These are phyloP conservation scores for Gryon sp. DNA, from an alignment of 1,140 invertebrate species.

Conservation along the genomic window DNA sequence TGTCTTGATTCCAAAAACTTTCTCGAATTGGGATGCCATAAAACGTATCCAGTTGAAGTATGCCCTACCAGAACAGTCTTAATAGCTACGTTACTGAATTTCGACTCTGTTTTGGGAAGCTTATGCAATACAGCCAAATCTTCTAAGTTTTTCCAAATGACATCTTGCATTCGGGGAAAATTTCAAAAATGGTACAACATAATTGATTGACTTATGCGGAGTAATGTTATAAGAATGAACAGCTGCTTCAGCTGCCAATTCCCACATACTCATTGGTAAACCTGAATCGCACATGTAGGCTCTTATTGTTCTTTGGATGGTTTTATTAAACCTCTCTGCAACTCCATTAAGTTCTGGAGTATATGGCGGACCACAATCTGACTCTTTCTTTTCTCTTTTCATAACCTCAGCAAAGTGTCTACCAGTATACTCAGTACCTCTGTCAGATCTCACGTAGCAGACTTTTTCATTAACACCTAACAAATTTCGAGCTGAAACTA, in stretches of 20 bases:
- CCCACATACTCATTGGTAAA: conserved; percentile 65
- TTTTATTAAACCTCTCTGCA: conserved; percentile 64
- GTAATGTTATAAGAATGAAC: conserved; percentile 63
- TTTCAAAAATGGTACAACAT: conserved; percentile 54
- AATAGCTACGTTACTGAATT: conserved; percentile 7
- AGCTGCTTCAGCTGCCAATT: conserved; percentile 59
- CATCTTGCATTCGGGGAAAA: conserved; percentile 18
- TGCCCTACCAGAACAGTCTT: conserved; percentile 41
- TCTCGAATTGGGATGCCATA: conserved; percentile 41
- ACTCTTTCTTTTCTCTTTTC: conserved; percentile 12
- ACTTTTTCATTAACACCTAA: conserved; percentile 29
- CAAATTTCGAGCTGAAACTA: conserved; percentile 32
- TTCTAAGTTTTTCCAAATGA: conserved; percentile 23
- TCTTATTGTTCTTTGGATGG: conserved; percentile 26
- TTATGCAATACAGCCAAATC: conserved; percentile 50
- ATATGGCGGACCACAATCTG: conserved; percentile 39
- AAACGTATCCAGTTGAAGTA: conserved; percentile 47
- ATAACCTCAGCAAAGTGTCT: conserved; percentile 28
- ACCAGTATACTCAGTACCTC: conserved; percentile 30
- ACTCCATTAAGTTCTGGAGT: conserved; percentile 59
- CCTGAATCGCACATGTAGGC: conserved; percentile 65
- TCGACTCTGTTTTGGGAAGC: conserved; percentile 31
- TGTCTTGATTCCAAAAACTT: conserved; percentile 46
- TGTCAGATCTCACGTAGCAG: conserved; percentile 29
- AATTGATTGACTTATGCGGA: conserved; percentile 37